These are phyloP conservation scores for Heliconius eleuchia DNA, from an alignment of 1,140 invertebrate genomes.

Conservation along the genomic window DNA sequence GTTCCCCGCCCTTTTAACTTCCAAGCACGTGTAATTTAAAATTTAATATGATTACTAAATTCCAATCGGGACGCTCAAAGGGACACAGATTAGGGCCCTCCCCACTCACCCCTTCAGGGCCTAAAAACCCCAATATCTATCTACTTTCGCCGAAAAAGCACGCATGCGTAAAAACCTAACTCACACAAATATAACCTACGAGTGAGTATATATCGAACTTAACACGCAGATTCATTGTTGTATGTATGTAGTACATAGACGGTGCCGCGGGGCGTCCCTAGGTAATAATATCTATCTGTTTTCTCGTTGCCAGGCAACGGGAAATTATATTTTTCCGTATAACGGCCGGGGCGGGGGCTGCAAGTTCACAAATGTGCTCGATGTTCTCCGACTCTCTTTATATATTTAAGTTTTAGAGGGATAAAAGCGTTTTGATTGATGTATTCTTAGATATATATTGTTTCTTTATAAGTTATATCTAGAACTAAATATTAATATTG, in stretches of 20 bases:
- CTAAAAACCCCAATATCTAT: constrained; percentile 79
- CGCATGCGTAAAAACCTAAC: constrained; percentile 79
- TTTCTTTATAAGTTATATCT: not conserved
- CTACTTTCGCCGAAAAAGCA: constrained; percentile 74
- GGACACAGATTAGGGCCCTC: constrained; percentile 75
- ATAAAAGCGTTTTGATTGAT: not conserved
- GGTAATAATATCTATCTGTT: constrained; percentile 62
- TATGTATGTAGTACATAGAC: constrained; percentile 38
- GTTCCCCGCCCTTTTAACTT: constrained; percentile 67
- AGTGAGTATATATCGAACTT: constrained; percentile 60
- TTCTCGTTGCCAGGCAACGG: constrained; percentile 72
- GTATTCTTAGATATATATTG: not conserved
- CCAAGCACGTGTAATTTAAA: constrained; percentile 78
- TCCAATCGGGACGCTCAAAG: constrained; percentile 78
- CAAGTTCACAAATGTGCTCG: constrained; percentile 40
- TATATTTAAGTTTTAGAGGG: constrained; percentile 15
- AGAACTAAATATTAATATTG: not conserved
- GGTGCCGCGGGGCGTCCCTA: constrained; percentile 50
- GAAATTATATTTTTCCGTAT: constrained; percentile 67
- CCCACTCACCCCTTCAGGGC: constrained; percentile 54
- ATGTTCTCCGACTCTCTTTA: constrained; percentile 29
- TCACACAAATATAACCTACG: constrained; percentile 64
- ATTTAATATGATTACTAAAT: constrained; percentile 81
- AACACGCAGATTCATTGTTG: constrained; percentile 50
- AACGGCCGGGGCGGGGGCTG: constrained; percentile 42